These are phyloP conservation scores for Todiramphus chloris DNA, from an alignment of 2,113 vertebrate genomes.

Conservation along the genomic window DNA sequence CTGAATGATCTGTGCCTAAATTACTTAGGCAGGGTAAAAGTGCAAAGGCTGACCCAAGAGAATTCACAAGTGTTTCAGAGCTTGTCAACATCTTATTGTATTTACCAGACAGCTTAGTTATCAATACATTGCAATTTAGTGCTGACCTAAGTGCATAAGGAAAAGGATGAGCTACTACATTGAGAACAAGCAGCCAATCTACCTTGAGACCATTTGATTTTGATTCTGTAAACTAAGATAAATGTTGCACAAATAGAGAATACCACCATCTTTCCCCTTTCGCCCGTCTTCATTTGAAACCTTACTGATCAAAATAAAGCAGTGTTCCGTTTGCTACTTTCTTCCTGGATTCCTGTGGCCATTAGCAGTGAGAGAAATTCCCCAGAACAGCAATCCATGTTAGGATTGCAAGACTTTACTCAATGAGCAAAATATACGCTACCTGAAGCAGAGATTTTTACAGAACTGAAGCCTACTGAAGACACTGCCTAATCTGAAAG, in stretches of 20 bases:
- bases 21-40: neutral
- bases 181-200: neutral
- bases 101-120: neutral
- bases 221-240: neutral
- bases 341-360: neutral
- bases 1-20: neutral
- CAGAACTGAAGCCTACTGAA: conserved; percentile 13
- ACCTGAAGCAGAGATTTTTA: conserved; percentile 22
- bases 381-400: neutral
- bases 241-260: neutral
- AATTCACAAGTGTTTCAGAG: neutral
- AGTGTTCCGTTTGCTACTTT: neutral
- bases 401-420: neutral
- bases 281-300: neutral
- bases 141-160: neutral
- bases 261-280: neutral
- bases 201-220: neutral
- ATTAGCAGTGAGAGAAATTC: neutral
- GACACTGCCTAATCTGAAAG: conserved; percentile 42
- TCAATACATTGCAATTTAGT: neutral
- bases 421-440: neutral
- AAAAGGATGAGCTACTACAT: neutral
- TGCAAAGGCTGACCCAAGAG: neutral
- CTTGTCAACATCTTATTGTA: neutral
- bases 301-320: neutral